Conservation (phyloP, 2,113 vertebrate species). For the Dryoscopus gambensis region DNA sequence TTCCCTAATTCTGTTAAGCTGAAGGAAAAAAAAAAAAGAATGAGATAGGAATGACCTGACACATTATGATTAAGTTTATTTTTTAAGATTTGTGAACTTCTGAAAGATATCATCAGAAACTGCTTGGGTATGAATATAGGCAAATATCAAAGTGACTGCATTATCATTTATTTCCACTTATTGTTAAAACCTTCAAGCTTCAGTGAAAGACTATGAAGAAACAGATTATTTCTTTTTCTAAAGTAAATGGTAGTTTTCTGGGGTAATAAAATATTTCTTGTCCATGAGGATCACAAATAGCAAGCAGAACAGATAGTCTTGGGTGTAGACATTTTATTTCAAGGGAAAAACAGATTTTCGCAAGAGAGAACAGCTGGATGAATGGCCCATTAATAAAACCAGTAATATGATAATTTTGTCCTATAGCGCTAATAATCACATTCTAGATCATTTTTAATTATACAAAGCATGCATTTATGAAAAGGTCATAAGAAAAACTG, state of each 20-base stretch:
- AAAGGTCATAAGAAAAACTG: background rate
- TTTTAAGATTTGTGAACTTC: slow-evolving; percentile 7
- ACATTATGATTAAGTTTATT: slow-evolving; percentile 34
- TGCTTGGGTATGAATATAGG: background rate
- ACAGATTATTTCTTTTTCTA: background rate
- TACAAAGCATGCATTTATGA: background rate
- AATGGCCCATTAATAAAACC: background rate
- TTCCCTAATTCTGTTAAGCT: background rate
- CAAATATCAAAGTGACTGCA: background rate
- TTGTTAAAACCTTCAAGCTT: background rate
- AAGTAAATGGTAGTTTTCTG: background rate
- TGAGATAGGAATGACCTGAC: background rate
- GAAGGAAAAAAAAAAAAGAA: background rate
- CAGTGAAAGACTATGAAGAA: background rate
- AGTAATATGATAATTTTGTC: background rate
- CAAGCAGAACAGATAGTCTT: background rate
- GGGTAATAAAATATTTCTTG: background rate
- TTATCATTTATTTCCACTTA: background rate
- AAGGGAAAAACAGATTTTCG: background rate
- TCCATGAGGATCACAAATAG: background rate
- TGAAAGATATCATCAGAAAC: slow-evolving; percentile 7
- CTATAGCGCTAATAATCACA: background rate
- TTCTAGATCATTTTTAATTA: background rate
- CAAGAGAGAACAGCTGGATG: background rate
- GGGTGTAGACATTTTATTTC: background rate